Conservation (phyloP, 2,888 invertebrate species). For the Marasmarcha lunaedactyla region DNA sequence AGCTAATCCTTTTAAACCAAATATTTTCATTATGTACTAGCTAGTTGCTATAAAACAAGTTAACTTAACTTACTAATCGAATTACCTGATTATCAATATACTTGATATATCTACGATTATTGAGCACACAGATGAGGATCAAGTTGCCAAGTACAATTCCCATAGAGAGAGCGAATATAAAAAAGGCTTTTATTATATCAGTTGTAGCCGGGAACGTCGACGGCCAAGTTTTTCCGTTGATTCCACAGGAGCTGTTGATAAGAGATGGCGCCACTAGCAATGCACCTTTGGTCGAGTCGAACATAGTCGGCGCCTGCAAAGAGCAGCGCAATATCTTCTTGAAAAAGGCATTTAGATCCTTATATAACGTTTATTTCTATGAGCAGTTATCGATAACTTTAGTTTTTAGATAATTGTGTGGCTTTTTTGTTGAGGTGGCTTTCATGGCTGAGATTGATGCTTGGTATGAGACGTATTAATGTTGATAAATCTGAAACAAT, state of each 20-base stretch:
- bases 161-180: constrained; percentile 81
- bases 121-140: constrained; percentile 84
- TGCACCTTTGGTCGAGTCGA: constrained; percentile 76
- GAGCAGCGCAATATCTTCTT: constrained; percentile 52
- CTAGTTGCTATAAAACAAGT: no score
- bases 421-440: no score
- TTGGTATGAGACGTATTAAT: no score
- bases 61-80: no score
- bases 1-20: no score
- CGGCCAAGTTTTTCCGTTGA: constrained; percentile 75
- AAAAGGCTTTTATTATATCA: constrained; percentile 80
- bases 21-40: no score
- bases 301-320: constrained; percentile 67
- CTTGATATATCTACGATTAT: constrained; percentile 84
- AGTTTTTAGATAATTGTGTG: no score
- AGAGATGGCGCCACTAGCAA: constrained; percentile 83
- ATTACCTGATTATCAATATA: constrained; percentile 90
- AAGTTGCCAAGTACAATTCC: constrained; percentile 85
- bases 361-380: not conserved
- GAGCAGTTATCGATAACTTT: no score
- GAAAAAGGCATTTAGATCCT: constrained; percentile 64
- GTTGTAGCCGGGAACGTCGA: constrained; percentile 74
- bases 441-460: no score
- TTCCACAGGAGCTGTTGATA: constrained; percentile 86
- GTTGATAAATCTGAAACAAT: no score